phyloP scores from a whole-genome alignment of 2,113 vertebrate genomes.

The Syngnathus scovelli region DNA sequence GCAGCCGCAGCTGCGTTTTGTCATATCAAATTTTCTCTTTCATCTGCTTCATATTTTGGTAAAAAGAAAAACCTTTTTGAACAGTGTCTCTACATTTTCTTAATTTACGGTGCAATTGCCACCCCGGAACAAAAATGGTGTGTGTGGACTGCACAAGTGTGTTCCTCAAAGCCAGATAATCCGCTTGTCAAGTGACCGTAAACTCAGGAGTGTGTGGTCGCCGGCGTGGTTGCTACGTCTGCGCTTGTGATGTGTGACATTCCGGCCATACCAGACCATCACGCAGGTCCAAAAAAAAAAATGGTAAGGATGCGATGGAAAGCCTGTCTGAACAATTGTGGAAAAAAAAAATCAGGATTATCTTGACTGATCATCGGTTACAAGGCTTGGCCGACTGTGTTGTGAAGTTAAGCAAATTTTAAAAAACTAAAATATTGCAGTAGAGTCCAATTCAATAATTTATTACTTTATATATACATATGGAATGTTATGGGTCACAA shows the following conservation, averaged over 20 bases:
- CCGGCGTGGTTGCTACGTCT: constrained; percentile 33
- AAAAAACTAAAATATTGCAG: too few species aligned
- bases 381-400: too few species aligned
- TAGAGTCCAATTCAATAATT: too few species aligned
- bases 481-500: too few species aligned
- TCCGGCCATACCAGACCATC: constrained; percentile 65
- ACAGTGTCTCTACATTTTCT: too few species aligned
- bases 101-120: too few species aligned
- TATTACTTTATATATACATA: too few species aligned
- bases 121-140: background rate
- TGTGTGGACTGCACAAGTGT: constrained; percentile 13
- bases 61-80: too few species aligned
- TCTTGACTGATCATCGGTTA: too few species aligned
- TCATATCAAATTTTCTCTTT: background rate
- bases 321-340: background rate
- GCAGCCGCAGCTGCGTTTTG: background rate
- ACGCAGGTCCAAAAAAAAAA: constrained; percentile 26
- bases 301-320: background rate
- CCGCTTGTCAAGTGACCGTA: constrained; percentile 60
- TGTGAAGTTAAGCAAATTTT: too few species aligned
- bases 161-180: constrained; percentile 52
- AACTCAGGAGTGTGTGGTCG: constrained; percentile 50
- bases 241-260: constrained; percentile 56
- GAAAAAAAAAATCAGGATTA: too few species aligned
- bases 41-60: background rate